Conservation (phyloP, 2,797 vertebrate genomes). For the Merluccius polli region DNA sequence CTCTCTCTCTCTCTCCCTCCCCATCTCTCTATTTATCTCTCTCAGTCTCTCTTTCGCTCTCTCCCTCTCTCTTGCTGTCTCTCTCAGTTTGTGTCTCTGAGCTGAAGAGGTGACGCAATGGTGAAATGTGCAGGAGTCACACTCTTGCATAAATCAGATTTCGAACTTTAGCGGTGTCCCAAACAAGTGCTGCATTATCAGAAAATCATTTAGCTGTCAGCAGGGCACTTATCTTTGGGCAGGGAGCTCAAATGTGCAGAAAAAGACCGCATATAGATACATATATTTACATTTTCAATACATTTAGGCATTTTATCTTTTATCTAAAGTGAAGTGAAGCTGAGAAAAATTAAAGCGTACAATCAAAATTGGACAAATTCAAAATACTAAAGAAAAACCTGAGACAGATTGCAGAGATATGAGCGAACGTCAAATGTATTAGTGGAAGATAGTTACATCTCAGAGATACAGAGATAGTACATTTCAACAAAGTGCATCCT, state of each 20-base stretch:
- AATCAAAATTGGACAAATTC: neutral
- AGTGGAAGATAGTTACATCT: neutral
- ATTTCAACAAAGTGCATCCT: neutral
- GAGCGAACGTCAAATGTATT: neutral
- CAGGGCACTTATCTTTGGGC: constrained; percentile 25
- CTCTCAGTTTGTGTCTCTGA: constrained; percentile 4
- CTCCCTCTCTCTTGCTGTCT: constrained; percentile 6
- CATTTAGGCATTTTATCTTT: neutral
- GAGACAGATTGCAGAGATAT: neutral
- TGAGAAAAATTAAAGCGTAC: neutral
- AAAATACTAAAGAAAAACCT: neutral
- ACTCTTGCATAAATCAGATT: constrained; percentile 53
- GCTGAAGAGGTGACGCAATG: constrained; percentile 49
- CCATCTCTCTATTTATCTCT: constrained; percentile 5
- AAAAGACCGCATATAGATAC: neutral
- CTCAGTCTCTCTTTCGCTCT: constrained; percentile 1
- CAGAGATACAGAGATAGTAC: neutral
- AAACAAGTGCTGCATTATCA: constrained; percentile 39
- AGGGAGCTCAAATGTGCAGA: constrained; percentile 2
- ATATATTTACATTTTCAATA: neutral
- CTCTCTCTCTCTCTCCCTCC: constrained; percentile 3
- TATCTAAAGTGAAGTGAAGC: neutral
- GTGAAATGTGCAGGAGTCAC: constrained; percentile 45
- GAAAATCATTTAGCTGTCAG: constrained; percentile 39
- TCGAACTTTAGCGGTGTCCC: constrained; percentile 36